phyloP scores from a whole-genome alignment of 2,888 invertebrate species.

The Drosophila ustulata region DNA sequence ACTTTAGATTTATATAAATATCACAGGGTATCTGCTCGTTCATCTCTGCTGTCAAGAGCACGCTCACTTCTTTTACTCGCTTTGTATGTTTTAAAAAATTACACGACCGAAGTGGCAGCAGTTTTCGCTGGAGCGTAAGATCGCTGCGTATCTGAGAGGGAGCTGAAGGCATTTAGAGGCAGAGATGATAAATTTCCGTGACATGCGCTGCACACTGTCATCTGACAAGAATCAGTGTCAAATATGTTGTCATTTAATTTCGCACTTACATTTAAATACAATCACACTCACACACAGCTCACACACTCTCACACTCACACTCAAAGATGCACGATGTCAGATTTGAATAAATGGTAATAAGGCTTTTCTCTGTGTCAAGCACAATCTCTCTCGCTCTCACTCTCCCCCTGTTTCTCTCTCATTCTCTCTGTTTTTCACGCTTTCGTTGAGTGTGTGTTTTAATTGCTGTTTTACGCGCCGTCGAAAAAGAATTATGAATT shows the following conservation, averaged over 20 bases:
- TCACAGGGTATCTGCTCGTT: conserved; percentile 1
- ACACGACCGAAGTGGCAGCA: conserved; percentile 61
- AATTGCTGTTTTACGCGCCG: conserved; percentile 65
- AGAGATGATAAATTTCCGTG: conserved; percentile 76
- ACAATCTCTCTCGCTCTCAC: conserved; percentile 24
- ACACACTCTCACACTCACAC: conserved; percentile 7
- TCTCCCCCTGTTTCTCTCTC: background rate
- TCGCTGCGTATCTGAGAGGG: conserved; percentile 7
- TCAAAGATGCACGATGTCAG: conserved; percentile 51
- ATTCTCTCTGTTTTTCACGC: background rate
- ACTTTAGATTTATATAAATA: too few species aligned
- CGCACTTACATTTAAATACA: conserved; percentile 66
- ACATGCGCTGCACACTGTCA: conserved; percentile 68
- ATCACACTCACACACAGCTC: conserved; percentile 29
- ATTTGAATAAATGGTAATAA: conserved; percentile 77
- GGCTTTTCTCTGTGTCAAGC: conserved; percentile 56
- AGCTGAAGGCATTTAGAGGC: conserved; percentile 66
- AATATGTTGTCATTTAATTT: conserved; percentile 81
- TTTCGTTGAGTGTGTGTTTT: conserved; percentile 40
- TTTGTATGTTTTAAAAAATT: conserved; percentile 53
- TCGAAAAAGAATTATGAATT: conserved; percentile 70
- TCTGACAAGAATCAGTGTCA: conserved; percentile 80
- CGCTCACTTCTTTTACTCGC: conserved; percentile 11
- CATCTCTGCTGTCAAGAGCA: background rate
- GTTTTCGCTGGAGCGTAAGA: conserved; percentile 28